A percentile compares a stretch with the other conserved stretches of the same genome.
These are phyloP conservation scores for Dicycla oo DNA, from an alignment of 2,888 invertebrate species.

Conservation along the genomic window DNA sequence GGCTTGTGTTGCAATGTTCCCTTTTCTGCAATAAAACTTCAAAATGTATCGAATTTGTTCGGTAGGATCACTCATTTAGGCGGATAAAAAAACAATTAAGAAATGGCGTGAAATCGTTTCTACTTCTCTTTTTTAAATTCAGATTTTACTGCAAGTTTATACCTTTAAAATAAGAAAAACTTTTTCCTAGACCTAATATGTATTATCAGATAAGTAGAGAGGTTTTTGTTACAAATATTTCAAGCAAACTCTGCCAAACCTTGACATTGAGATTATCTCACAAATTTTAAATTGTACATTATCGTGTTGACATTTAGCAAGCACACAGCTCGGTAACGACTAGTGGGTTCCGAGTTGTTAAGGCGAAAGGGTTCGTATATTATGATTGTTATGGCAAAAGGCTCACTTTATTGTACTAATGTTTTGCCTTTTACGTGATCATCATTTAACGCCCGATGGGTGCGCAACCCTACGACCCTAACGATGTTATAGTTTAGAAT, in stretches of 20 bases:
- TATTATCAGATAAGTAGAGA: constrained; percentile 1
- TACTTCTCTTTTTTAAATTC: no score
- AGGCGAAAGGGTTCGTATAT: constrained; percentile 82
- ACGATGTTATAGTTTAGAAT: constrained; percentile 72
- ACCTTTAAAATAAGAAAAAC: no score
- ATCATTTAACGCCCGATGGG: constrained; percentile 78
- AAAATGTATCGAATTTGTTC: no score
- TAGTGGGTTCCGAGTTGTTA: constrained; percentile 70
- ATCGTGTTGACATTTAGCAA: constrained; percentile 77
- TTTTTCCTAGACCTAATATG: no score
- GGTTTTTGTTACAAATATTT: constrained; percentile 3
- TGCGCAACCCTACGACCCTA: constrained; percentile 67
- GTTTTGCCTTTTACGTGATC: constrained; percentile 83
- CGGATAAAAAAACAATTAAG: no score
- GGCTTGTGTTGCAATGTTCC: no score
- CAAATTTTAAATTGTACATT: constrained; percentile 76
- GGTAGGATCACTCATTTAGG: no score
- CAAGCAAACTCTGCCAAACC: constrained; percentile 25
- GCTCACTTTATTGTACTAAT: constrained; percentile 85
- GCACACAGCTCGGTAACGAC: constrained; percentile 73
- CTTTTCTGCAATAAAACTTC: no score
- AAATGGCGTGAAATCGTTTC: no score
- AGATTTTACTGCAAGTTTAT: no score
- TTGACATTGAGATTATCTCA: constrained; percentile 63
- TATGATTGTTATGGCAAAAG: constrained; percentile 86